phyloP scores from a whole-genome alignment of 1,140 invertebrate species.

The Ganaspis sp. region DNA sequence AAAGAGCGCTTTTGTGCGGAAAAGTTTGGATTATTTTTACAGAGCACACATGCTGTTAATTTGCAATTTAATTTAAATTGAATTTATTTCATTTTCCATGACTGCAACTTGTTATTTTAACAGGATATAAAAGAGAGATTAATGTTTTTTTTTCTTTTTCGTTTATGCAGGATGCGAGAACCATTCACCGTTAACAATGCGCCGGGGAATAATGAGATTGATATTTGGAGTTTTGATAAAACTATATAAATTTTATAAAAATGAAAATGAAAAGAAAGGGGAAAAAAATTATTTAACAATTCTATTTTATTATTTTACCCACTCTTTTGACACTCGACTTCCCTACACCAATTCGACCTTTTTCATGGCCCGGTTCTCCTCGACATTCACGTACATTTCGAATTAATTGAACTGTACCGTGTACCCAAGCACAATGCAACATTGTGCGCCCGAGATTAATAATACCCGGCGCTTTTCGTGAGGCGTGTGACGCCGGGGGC shows the following conservation, averaged over 20 bases:
- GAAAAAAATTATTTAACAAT: slow-evolving; percentile 29
- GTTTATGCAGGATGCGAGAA: not conserved
- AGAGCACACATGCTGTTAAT: too few species aligned
- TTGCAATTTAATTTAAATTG: too few species aligned
- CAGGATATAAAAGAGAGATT: too few species aligned
- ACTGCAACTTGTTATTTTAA: too few species aligned
- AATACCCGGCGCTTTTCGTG: slow-evolving; percentile 48
- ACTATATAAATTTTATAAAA: too few species aligned
- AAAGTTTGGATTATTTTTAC: too few species aligned
- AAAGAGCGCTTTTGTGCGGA: too few species aligned
- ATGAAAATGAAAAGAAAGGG: not conserved
- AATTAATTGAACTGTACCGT: slow-evolving; percentile 63
- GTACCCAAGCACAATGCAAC: slow-evolving; percentile 61
- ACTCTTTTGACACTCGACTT: slow-evolving; percentile 35
- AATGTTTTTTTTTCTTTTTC: too few species aligned
- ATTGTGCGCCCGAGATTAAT: slow-evolving; percentile 62
- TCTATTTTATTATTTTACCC: slow-evolving; percentile 17
- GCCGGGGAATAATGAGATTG: too few species aligned
- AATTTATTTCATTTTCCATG: too few species aligned
- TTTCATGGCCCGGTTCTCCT: slow-evolving; percentile 45
- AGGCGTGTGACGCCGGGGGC: not conserved
- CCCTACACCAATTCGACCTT: slow-evolving; percentile 29
- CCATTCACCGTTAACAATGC: too few species aligned
- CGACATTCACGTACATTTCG: slow-evolving; percentile 55
- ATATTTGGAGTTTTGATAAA: too few species aligned